A percentile compares a stretch with the other conserved stretches of the same genome.
These are phyloP conservation scores for Allacma fusca DNA, from an alignment of 2,888 invertebrate genomes.

Conservation along the genomic window DNA sequence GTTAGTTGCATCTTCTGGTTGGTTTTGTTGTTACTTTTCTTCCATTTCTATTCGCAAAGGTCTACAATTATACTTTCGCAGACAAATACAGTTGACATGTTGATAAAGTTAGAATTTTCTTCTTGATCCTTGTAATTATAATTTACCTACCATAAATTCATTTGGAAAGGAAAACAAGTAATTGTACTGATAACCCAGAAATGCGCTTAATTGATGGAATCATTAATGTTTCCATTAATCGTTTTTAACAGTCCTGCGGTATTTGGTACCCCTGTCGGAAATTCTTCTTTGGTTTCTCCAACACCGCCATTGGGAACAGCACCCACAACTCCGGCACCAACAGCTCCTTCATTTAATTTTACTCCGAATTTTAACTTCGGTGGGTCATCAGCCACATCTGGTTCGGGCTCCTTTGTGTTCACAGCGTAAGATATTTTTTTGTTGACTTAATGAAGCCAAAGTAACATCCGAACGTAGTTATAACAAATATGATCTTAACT, in stretches of 20 bases:
- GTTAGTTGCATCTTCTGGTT: background rate
- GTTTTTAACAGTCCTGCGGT: constrained; percentile 27
- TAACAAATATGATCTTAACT: too few species aligned
- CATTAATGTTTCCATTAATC: too few species aligned
- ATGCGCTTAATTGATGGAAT: background rate
- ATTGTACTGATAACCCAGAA: too few species aligned
- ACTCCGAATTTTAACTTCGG: constrained; percentile 35
- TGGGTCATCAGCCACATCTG: constrained; percentile 2
- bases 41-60: background rate
- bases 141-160: too few species aligned
- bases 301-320: background rate
- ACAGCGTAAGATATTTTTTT: background rate
- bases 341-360: constrained; percentile 20
- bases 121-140: too few species aligned
- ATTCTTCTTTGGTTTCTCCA: constrained; percentile 8
- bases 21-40: background rate
- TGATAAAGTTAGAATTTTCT: too few species aligned
- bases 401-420: constrained; percentile 28
- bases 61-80: background rate
- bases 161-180: too few species aligned
- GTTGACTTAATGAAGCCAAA: background rate
- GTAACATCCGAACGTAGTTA: too few species aligned
- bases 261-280: constrained; percentile 31
- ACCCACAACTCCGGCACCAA: background rate
- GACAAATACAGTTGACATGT: too few species aligned